These are phyloP conservation scores for Pheosia tremula DNA, from an alignment of 2,888 invertebrate species.

Conservation along the genomic window DNA sequence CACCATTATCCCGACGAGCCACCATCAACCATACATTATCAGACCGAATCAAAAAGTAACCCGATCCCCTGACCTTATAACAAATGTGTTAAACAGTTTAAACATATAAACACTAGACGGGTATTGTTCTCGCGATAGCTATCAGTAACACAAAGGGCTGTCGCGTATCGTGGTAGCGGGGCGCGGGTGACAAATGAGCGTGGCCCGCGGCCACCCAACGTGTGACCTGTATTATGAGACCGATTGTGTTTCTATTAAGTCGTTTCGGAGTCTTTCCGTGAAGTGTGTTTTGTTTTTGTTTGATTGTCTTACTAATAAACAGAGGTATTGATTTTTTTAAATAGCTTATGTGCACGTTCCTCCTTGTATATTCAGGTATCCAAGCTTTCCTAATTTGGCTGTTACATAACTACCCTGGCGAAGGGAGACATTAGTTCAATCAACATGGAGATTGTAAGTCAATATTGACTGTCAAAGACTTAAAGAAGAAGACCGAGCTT, in stretches of 20 bases:
- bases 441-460: too few species aligned
- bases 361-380: too few species aligned
- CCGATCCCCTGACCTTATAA: slow-evolving; percentile 55
- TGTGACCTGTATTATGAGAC: slow-evolving; percentile 44
- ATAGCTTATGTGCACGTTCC: too few species aligned
- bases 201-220: slow-evolving; percentile 66
- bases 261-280: slow-evolving; percentile 18
- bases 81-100: slow-evolving; percentile 77
- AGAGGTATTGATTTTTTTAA: too few species aligned
- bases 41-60: slow-evolving; percentile 42
- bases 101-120: slow-evolving; percentile 66
- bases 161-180: slow-evolving; percentile 74
- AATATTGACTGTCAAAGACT: too few species aligned
- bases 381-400: too few species aligned
- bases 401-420: too few species aligned
- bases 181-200: slow-evolving; percentile 69
- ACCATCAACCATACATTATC: slow-evolving; percentile 15
- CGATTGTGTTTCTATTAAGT: slow-evolving; percentile 28
- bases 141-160: slow-evolving; percentile 60
- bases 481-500: too few species aligned
- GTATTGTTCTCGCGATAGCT: slow-evolving; percentile 70
- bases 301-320: not conserved
- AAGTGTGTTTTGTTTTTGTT: slow-evolving; percentile 12
- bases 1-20: slow-evolving; percentile 14
- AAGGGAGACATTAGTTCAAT: too few species aligned